Evolutionary conservation across 1,140 invertebrate genomes (phyloP), one percentile per base, ranked within the genome.

Genomic region (Neodiprion fabricii): DNA sequence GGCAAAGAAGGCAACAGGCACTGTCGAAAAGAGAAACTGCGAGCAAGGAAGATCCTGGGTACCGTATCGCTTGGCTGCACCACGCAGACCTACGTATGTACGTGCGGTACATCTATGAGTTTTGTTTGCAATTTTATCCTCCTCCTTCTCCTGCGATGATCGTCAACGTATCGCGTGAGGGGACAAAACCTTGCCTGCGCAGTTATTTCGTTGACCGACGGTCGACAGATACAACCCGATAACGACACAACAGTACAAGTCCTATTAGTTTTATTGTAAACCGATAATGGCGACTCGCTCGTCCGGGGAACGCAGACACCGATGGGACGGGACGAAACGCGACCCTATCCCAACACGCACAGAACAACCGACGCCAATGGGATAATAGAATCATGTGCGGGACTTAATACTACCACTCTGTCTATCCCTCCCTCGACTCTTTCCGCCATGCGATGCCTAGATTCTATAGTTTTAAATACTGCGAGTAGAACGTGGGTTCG

Each of bases 141-240:
- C 5, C 4, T 40, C 28, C 2, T 40, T 5, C 28, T 40, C 28
- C 28, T 17, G n/a, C 53, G 28, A 40, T 40, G 53, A 61, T 61
- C 5, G 11, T 21, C 53, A 17, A 61, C 14, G 11, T 11, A 79
- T 84, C 79, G 83, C 82, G 83, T 84, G 83, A 73, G 48, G 8
- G 53, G 11, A 78, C 73, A 79, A 82, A 83, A 84, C 76, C 82
- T 83, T 83, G 82, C 81, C 82, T 77, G 75, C 78, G 72, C 12
- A 14, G 12, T 17, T 8, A 61, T 61, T 61, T 53, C 76, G 68
- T 68, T 77, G 71, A 75, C 73, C 71, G 73, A 49, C 74, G 79
- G 67, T 77, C 77, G 77, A 79, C 79, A 82, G 80, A 80, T 83
- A 83, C 79, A 78, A 81, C 28, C 76, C 75, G 82, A 83, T 82